phyloP scores from a whole-genome alignment of 2,888 invertebrate genomes.

The Xestoiulus laeticollis region DNA sequence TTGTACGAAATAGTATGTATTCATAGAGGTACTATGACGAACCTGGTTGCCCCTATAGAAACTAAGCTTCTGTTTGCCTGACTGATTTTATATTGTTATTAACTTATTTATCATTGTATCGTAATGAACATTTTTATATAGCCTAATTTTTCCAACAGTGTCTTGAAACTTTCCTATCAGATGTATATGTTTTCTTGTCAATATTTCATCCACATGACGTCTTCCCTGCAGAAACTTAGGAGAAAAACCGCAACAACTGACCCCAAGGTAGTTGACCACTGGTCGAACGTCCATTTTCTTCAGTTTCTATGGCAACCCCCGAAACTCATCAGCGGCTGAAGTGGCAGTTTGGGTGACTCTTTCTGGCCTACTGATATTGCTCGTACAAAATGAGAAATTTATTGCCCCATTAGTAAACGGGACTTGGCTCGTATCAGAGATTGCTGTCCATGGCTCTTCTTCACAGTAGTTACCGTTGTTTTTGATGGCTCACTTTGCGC shows the following conservation, averaged over 20 bases:
- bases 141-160: not conserved
- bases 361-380: not conserved
- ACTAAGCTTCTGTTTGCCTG: no score
- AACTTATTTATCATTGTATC: no score
- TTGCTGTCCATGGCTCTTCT: not conserved
- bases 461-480: not conserved
- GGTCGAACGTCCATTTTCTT: not conserved
- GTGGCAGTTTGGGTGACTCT: slow-evolving; percentile 32
- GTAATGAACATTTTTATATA: no score
- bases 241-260: not conserved
- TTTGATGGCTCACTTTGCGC: slow-evolving; percentile 32
- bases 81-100: no score
- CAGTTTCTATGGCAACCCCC: not conserved
- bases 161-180: not conserved
- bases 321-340: slow-evolving; percentile 10
- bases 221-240: not conserved
- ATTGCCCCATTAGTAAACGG: not conserved
- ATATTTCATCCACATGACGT: not conserved
- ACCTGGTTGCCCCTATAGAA: no score
- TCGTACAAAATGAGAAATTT: slow-evolving; percentile 17
- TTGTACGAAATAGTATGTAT: no score
- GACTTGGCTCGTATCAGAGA: not conserved
- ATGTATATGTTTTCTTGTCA: not conserved
- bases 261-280: not conserved
- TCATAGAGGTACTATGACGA: no score